Evolutionary conservation across 2,888 invertebrate genomes (phyloP).

Genomic region (Chloromyia formosa): DNA sequence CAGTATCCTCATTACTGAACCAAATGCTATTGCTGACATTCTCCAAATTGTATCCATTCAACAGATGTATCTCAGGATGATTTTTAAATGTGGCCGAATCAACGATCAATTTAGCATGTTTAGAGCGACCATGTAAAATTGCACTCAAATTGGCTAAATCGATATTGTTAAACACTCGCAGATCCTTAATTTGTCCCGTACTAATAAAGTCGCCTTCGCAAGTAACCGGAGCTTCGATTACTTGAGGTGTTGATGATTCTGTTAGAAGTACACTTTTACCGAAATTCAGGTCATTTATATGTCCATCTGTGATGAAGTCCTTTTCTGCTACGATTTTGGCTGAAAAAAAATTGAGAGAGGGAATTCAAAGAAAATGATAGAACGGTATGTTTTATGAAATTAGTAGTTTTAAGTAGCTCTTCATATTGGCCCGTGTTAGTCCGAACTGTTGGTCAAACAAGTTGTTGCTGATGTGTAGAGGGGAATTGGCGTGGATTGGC

Average conservation of each 20-base stretch:
- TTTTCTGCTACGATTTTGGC: conserved; percentile 23
- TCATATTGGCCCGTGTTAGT: too few species aligned
- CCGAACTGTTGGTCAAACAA: too few species aligned
- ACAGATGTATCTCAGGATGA: conserved; percentile 62
- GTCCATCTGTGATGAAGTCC: conserved; percentile 54
- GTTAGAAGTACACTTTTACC: conserved; percentile 64
- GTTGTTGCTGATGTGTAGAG: too few species aligned
- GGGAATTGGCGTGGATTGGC: too few species aligned
- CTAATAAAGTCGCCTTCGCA: conserved; percentile 52
- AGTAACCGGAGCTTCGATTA: conserved; percentile 52
- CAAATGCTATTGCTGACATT: conserved; percentile 63
- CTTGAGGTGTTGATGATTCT: conserved; percentile 54
- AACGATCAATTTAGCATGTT: conserved; percentile 54
- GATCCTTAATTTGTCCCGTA: conserved; percentile 52
- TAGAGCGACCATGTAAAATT: conserved; percentile 53
- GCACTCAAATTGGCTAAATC: conserved; percentile 52
- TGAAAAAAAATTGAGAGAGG: neutral
- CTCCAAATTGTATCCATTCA: conserved; percentile 62
- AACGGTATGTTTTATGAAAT: too few species aligned
- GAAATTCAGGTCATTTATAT: conserved; percentile 62
- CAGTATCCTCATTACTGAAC: conserved; percentile 62
- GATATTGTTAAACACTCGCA: conserved; percentile 55
- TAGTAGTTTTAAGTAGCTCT: neutral
- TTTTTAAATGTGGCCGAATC: conserved; percentile 63
- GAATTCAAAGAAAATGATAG: conserved; percentile 23